Evolutionary conservation across 1,140 invertebrate genomes (phyloP), one percentile per base, ranked within the genome.

Genomic region (Archivesica marissinica): DNA sequence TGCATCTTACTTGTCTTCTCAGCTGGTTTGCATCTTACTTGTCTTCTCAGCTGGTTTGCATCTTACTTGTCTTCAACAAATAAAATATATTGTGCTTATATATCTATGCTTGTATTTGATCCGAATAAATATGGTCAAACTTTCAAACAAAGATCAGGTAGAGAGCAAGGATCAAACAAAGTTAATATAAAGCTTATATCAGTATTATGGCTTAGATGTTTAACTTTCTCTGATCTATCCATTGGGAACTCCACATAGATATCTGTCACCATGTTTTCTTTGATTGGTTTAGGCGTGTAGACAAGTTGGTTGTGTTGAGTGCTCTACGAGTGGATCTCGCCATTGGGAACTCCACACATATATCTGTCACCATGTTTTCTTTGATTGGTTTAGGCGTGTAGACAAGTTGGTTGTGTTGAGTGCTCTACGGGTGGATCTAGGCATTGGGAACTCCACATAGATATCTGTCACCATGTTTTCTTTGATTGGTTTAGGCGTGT

Each of bases 401-500:
- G 41, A 59, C 17, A 83, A 74, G 56, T 30, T 83, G 35, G 38
- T 83, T 23, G 80, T 83, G 2, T 38, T 83, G 17, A 75, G 68
- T 61, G 80, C 80, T 1, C 41, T 83, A 25, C 33, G 70, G n/a
- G 52, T 83, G 4, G 80, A 83, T 59, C n/a, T 83, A 23, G 13
- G 54, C 6, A 28, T n/a, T n/a, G 56, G 50, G 9, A 30, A 70
- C 33, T 4, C 2, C 0, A 17, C 35, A 33, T 15, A 70, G n/a
- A 74, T 83, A 41, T 83, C n/a, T n/a, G n/a, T n/a, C n/a, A n/a
- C n/a, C n/a, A n/a, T n/a, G n/a, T n/a, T n/a, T n/a, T n/a, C n/a
- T n/a, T n/a, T n/a, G n/a, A n/a, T n/a, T n/a, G n/a, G n/a, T 75
- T 0, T 30, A 83, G 80, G n/a, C 64, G 70, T 50, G 70, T 83